Evolutionary conservation across 2,797 vertebrate species (phyloP).

Genomic region (Cygnus olor): DNA sequence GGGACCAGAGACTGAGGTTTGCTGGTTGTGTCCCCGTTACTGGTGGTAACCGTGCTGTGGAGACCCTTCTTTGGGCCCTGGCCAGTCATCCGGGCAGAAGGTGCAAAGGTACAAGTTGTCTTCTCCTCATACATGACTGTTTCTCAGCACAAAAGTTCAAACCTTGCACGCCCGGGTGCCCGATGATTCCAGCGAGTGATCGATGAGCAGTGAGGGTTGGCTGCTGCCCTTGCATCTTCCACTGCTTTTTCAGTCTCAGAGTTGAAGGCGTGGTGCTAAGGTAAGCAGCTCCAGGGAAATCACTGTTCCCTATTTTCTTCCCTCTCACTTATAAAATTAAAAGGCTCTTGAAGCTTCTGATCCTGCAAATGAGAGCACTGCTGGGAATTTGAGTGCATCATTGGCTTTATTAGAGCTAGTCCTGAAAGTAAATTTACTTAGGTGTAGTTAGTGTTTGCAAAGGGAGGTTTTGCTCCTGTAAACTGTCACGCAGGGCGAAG

Average conservation of each 20-base stretch:
- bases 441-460: background rate
- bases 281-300: background rate
- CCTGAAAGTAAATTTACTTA: background rate
- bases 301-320: background rate
- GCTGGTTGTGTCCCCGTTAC: background rate
- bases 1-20: background rate
- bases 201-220: background rate
- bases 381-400: background rate
- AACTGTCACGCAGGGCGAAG: background rate
- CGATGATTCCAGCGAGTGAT: background rate
- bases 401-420: background rate
- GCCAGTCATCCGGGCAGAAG: background rate
- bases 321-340: background rate
- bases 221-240: background rate
- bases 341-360: conserved; percentile 2
- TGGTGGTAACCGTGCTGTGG: background rate
- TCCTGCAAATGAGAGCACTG: conserved; percentile 1
- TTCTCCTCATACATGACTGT: background rate
- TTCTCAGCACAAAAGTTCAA: background rate
- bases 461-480: background rate
- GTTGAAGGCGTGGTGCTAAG: background rate
- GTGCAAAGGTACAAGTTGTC: background rate
- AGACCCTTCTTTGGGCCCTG: background rate
- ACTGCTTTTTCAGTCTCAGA: background rate
- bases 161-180: background rate